phyloP scores from a whole-genome alignment of 2,113 vertebrate species.

The Antechinus stuartii region DNA sequence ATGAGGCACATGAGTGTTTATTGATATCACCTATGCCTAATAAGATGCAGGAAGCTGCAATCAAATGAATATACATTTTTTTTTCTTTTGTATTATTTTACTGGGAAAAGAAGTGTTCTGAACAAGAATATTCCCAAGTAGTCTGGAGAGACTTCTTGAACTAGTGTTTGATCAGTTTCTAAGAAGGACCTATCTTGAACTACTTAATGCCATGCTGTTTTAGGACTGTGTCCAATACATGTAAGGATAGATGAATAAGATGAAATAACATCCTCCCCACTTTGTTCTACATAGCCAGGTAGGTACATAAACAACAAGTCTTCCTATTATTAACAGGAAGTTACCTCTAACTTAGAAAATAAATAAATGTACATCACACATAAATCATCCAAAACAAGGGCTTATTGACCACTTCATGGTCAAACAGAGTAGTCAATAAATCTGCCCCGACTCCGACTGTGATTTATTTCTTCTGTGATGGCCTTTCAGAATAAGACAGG shows the following conservation, averaged over 20 bases:
- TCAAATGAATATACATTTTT: background rate
- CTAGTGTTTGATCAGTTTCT: background rate
- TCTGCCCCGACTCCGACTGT: background rate
- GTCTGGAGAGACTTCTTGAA: background rate
- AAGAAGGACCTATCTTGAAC: background rate
- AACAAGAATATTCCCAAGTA: background rate
- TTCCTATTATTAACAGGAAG: background rate
- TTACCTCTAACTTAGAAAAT: background rate
- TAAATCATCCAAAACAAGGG: background rate
- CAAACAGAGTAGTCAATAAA: background rate
- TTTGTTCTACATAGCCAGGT: background rate
- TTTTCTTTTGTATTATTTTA: background rate
- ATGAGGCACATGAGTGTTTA: background rate
- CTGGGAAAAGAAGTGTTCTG: background rate
- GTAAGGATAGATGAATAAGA: background rate
- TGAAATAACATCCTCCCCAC: background rate
- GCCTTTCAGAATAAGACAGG: background rate
- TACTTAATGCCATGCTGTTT: background rate
- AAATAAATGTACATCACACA: background rate
- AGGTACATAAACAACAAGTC: background rate
- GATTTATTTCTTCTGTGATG: background rate
- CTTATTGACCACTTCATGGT: background rate
- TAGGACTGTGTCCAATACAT: background rate
- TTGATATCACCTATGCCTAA: background rate
- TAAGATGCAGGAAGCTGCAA: background rate